Base-by-base conservation (phyloP, 2,888 invertebrate species). In the Macrophya annulata region DNA sequence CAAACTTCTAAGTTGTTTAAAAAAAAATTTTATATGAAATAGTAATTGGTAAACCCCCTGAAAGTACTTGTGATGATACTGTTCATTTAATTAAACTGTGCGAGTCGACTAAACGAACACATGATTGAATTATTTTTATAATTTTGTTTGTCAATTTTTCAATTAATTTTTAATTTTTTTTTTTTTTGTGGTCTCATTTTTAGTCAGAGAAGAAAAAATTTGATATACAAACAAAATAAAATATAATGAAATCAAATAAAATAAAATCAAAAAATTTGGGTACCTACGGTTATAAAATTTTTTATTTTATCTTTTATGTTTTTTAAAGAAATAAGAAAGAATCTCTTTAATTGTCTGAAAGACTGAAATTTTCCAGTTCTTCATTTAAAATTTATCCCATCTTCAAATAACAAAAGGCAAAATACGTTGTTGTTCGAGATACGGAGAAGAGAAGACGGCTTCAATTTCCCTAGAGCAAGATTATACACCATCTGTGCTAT, bases 381-480 rank as follows among this genome's bases (percentile, higher is more conserved):
- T 68, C 68, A 37, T 68, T 68, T 8, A 68, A 37, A 68, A 37
- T 68, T 31, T 68, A 68, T 68, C 31, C 37, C 21, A 37, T 31
- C 31, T 55, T 55, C 10, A 10, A 25, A 37, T 37, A 37, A 68
- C 68, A 68, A 68, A 68, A 68, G 68, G 10, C 37, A 25, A 68
- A 55, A 31, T 31, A 68, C 45, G n/a, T 74, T 0, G n/a, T 74
- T 10, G 45, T n/a, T 51, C 25, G 10, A 45, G 43, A 45, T 74
- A 45, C 31, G 9, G 72, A 74, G 72, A 21, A 62, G n/a, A n/a
- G n/a, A 62, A 62, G 1, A 21, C 45, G 43, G 21, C 72, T 74
- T 74, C 45, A 74, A 74, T 74, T 74, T 74, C 72, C 72, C 72
- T 74, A 74, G 72, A 74, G 72, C 43, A 45, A 74, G 43, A 74